A percentile compares a stretch with the other conserved stretches of the same genome.
Evolutionary conservation across 2,113 vertebrate genomes (phyloP).

Genomic region (Cnemophilus loriae): DNA sequence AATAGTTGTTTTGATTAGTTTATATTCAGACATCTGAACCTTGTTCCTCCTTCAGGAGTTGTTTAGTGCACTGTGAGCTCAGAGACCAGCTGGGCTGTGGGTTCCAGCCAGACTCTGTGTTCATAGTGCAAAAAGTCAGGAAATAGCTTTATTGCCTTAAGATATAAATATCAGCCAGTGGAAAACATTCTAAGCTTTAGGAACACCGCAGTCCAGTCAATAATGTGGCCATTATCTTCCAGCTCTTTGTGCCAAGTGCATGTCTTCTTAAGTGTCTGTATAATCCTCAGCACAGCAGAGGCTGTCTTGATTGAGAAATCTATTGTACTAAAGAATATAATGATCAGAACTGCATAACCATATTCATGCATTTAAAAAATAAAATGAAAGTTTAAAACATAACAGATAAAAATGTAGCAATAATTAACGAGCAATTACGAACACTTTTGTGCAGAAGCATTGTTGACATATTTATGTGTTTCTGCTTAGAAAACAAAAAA

Average conservation of each 20-base stretch:
- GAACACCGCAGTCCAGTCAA: slow-evolving; percentile 26
- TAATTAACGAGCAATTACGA: neutral
- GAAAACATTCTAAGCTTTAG: slow-evolving; percentile 7
- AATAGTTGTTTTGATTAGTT: slow-evolving; percentile 45
- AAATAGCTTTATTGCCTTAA: slow-evolving; percentile 32
- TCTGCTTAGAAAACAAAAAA: neutral
- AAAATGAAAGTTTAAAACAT: neutral
- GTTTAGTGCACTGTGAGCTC: slow-evolving; percentile 1
- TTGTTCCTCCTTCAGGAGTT: slow-evolving; percentile 31
- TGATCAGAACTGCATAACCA: neutral
- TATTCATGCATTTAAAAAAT: neutral
- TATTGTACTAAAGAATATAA: neutral
- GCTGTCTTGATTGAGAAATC: neutral
- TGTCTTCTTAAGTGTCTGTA: neutral
- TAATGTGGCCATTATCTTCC: slow-evolving; percentile 17
- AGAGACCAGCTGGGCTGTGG: slow-evolving; percentile 21
- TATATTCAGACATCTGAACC: slow-evolving; percentile 28
- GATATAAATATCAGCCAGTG: slow-evolving; percentile 29
- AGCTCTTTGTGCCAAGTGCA: neutral
- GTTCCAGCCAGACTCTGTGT: slow-evolving; percentile 1
- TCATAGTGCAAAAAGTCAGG: slow-evolving; percentile 29
- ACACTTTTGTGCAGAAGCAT: neutral
- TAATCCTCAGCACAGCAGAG: neutral
- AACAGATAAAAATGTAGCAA: neutral
- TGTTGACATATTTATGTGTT: neutral